Percentiles rank a stretch among this genome's conserved stretches.
Conservation (phyloP, 2,113 vertebrate genomes). For the Pomatorhinus ruficollis region DNA sequence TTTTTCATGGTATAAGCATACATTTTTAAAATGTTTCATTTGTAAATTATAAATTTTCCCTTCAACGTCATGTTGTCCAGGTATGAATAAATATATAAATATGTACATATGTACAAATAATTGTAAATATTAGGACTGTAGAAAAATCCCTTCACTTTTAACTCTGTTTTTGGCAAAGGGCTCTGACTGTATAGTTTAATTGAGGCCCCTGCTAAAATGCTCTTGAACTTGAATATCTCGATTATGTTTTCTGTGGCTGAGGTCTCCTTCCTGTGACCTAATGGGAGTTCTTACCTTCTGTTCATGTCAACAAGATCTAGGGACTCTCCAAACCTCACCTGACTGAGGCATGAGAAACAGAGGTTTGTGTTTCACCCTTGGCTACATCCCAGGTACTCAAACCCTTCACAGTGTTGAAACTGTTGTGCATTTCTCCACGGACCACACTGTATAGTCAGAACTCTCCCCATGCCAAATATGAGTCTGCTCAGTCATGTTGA, state of each 20-base stretch:
- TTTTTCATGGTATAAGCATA: slow-evolving; percentile 43
- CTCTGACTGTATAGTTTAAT: slow-evolving; percentile 39
- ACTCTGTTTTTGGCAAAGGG: slow-evolving; percentile 59
- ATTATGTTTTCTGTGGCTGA: background rate
- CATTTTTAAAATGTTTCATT: slow-evolving; percentile 49
- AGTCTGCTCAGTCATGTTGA: background rate
- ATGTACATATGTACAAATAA: slow-evolving; percentile 75
- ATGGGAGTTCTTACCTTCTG: background rate
- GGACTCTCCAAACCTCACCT: background rate
- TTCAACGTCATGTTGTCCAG: slow-evolving; percentile 24
- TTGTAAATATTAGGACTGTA: slow-evolving; percentile 70
- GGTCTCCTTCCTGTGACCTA: background rate
- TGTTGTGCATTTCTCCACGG: background rate
- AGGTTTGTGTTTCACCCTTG: background rate
- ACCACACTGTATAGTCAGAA: background rate
- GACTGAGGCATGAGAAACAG: background rate
- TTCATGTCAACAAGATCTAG: background rate
- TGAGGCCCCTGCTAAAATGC: slow-evolving; percentile 34
- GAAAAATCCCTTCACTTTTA: slow-evolving; percentile 33
- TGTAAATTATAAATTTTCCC: slow-evolving; percentile 49
- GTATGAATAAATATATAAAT: slow-evolving; percentile 73
- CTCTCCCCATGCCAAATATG: background rate
- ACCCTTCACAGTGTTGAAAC: background rate
- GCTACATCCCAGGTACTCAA: background rate
- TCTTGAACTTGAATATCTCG: background rate